These are phyloP conservation scores for Slavum lentiscoides DNA, from an alignment of 2,888 invertebrate genomes.

Conservation along the genomic window DNA sequence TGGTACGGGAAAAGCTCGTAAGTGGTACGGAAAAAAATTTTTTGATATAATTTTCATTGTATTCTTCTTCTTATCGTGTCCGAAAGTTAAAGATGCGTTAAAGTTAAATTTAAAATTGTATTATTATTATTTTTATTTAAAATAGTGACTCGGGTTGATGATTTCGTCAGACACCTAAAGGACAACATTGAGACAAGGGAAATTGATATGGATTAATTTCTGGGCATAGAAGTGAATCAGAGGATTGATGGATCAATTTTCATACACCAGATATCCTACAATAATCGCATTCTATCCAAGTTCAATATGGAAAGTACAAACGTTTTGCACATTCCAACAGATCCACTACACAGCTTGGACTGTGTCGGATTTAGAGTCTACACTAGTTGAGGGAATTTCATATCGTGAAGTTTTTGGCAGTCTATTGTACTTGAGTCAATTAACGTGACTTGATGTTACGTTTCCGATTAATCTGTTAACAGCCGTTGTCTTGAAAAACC, in stretches of 20 bases:
- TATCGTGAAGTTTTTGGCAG: not conserved
- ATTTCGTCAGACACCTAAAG: too few relatives aligned
- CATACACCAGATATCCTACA: constrained; percentile 51
- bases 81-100: too few relatives aligned
- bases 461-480: not conserved
- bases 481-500: constrained; percentile 7
- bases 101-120: constrained; percentile 55
- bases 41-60: too few relatives aligned
- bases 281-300: constrained; percentile 49
- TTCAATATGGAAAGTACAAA: constrained; percentile 53
- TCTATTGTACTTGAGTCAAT: constrained; percentile 9
- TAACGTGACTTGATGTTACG: not conserved
- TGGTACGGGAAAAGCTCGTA: too few relatives aligned
- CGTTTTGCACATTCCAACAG: constrained; percentile 49
- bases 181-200: too few relatives aligned
- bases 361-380: too few relatives aligned
- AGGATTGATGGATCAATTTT: constrained; percentile 44
- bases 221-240: too few relatives aligned
- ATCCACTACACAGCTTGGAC: not conserved
- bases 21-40: too few relatives aligned
- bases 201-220: too few relatives aligned
- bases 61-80: too few relatives aligned
- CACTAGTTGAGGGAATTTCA: not conserved
- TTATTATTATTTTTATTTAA: too few relatives aligned
- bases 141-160: too few relatives aligned